phyloP scores from a whole-genome alignment of 2,113 vertebrate genomes.

The Mixornis gularis region DNA sequence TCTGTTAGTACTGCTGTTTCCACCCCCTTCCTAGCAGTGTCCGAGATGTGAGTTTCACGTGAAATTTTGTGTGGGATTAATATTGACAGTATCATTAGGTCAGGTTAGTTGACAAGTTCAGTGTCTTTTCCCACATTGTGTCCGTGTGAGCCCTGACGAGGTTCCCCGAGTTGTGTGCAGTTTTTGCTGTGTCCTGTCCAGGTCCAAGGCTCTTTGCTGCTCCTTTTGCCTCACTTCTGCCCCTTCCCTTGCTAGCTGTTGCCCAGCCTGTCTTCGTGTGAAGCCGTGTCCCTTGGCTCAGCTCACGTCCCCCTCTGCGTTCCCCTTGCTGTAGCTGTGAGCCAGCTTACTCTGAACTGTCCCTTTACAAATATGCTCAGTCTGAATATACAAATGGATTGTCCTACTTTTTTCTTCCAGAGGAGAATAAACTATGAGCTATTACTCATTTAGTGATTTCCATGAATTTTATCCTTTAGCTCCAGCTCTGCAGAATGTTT shows the following conservation, averaged over 20 bases:
- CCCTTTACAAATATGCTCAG: background rate
- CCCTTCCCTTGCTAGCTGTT: background rate
- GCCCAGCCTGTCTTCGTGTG: background rate
- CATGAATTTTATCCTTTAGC: slow-evolving; percentile 24
- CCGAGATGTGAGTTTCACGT: slow-evolving; percentile 13
- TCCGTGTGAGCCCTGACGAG: background rate
- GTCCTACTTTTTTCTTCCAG: slow-evolving; percentile 1
- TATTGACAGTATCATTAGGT: slow-evolving; percentile 19
- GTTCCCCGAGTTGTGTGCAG: background rate
- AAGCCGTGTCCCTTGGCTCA: background rate
- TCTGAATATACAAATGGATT: slow-evolving; percentile 21
- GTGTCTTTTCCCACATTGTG: background rate
- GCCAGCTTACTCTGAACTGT: slow-evolving; percentile 11
- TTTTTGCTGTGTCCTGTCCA: background rate
- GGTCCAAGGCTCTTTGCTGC: background rate
- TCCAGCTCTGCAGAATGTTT: background rate
- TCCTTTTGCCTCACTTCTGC: background rate
- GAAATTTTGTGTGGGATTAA: slow-evolving; percentile 25
- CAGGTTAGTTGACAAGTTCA: background rate
- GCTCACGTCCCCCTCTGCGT: background rate
- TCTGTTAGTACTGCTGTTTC: background rate
- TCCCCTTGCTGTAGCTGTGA: background rate
- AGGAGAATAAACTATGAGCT: slow-evolving; percentile 7
- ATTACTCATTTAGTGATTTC: background rate
- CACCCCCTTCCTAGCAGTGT: background rate